Conservation (phyloP, 1,140 invertebrate genomes). For the Cydia fagiglandana region DNA sequence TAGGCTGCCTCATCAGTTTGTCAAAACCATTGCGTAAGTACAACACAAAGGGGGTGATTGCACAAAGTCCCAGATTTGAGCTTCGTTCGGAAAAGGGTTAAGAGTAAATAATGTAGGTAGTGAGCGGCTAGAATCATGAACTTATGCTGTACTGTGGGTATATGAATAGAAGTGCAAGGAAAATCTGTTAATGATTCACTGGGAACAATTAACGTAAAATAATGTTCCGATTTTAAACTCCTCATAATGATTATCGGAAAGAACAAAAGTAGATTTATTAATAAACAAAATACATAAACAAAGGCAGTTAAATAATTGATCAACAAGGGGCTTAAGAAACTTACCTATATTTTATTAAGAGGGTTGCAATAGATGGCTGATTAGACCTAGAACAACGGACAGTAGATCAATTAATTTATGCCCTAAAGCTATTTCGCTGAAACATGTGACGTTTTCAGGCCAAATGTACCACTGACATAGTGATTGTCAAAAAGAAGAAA, state of each 20-base stretch:
- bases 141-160: neutral
- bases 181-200: too few species aligned
- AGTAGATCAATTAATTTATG: constrained; percentile 43
- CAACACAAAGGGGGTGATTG: neutral
- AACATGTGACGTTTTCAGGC: neutral
- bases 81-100: neutral
- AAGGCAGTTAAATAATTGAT: constrained; percentile 6
- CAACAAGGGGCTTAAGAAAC: constrained; percentile 38
- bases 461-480: constrained; percentile 2
- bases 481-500: neutral
- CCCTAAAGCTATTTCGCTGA: neutral
- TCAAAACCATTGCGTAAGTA: neutral
- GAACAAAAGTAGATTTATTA: too few species aligned
- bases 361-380: constrained; percentile 43
- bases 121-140: too few species aligned
- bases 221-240: neutral
- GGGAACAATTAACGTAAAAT: neutral
- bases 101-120: too few species aligned
- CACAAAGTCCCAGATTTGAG: constrained; percentile 9
- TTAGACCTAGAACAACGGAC: constrained; percentile 62
- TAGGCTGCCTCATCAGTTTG: neutral
- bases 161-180: neutral
- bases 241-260: neutral
- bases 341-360: constrained; percentile 52
- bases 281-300: constrained; percentile 40